Evolutionary conservation across 2,797 vertebrate genomes (phyloP).

Genomic region (Liparis tanakae): DNA sequence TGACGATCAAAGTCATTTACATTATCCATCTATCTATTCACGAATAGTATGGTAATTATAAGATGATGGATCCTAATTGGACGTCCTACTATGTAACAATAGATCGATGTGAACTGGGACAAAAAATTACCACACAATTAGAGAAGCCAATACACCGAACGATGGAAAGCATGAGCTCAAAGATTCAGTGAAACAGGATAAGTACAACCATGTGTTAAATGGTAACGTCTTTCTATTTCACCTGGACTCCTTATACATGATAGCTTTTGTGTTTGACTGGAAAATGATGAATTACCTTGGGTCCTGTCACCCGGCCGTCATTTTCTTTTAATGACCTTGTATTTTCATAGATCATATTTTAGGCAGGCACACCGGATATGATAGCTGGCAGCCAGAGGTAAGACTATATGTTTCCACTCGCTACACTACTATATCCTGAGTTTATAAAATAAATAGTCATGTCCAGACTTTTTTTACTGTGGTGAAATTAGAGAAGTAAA

Average conservation of each 20-base stretch:
- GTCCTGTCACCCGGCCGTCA: constrained; percentile 59
- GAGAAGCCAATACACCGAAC: constrained; percentile 61
- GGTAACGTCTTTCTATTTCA: constrained; percentile 59
- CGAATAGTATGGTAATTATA: constrained; percentile 32
- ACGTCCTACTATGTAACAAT: constrained; percentile 18
- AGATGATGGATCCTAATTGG: constrained; percentile 28
- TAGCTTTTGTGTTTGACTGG: constrained; percentile 67
- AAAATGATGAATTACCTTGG: constrained; percentile 72
- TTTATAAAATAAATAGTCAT: constrained; percentile 75
- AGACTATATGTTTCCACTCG: constrained; percentile 69
- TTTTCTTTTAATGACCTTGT: constrained; percentile 63
- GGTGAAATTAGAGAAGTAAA: constrained; percentile 69
- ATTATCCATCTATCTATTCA: constrained; percentile 14
- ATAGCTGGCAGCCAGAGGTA: constrained; percentile 69
- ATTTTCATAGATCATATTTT: constrained; percentile 70
- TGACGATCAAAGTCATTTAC: background rate
- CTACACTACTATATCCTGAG: constrained; percentile 47
- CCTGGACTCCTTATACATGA: constrained; percentile 57
- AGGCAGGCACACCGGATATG: constrained; percentile 65
- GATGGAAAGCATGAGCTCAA: constrained; percentile 54
- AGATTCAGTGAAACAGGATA: constrained; percentile 45
- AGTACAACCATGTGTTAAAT: constrained; percentile 70
- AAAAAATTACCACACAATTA: constrained; percentile 59
- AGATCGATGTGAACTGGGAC: constrained; percentile 22
- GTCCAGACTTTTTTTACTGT: constrained; percentile 44